These are phyloP conservation scores for Drymonia ruficornis DNA, from an alignment of 2,888 invertebrate genomes.

Conservation along the genomic window DNA sequence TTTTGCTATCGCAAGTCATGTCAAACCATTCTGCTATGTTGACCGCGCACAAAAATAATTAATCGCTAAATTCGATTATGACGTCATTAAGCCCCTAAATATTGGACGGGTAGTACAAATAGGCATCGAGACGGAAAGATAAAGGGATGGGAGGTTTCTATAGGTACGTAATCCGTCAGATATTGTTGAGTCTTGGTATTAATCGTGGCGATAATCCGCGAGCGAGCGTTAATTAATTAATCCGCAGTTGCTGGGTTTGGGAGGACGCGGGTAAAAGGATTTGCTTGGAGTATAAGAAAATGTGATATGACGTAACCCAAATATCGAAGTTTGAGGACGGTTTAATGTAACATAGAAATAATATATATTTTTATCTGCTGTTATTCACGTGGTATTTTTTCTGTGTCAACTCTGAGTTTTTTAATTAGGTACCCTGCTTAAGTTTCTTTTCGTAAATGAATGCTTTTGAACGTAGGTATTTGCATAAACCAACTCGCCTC, in stretches of 20 bases:
- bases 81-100: conserved; percentile 50
- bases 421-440: neutral
- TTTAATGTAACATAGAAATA: neutral
- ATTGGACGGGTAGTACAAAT: conserved; percentile 40
- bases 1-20: conserved; percentile 3
- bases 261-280: neutral
- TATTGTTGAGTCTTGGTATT: conserved; percentile 20
- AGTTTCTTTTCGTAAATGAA: neutral
- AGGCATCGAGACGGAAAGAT: conserved; percentile 60
- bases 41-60: conserved; percentile 57
- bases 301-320: neutral
- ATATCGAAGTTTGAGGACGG: neutral
- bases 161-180: conserved; percentile 23
- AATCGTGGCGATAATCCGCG: conserved; percentile 17
- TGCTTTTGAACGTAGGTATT: conserved; percentile 12
- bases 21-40: neutral
- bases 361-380: no score
- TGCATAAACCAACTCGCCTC: conserved; percentile 29
- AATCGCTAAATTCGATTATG: conserved; percentile 57
- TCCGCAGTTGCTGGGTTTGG: conserved; percentile 1
- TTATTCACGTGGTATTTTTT: no score
- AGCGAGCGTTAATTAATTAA: conserved; percentile 22
- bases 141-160: conserved; percentile 22
- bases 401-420: no score
- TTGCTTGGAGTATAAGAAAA: neutral